Base-by-base conservation (phyloP, 2,888 invertebrate species). In the Brachypterus glaber region DNA sequence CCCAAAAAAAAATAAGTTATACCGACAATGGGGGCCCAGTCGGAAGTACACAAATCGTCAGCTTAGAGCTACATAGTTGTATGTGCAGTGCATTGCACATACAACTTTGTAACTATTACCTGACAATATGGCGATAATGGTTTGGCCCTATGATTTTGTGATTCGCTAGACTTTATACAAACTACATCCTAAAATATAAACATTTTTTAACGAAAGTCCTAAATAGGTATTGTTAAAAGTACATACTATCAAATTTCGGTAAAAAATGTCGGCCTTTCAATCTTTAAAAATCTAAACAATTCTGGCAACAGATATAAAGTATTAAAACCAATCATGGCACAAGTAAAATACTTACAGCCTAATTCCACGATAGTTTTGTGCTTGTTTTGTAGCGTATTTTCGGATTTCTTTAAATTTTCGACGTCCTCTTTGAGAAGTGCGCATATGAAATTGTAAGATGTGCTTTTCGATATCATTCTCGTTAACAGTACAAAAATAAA, bases 201-300 rank as follows among this genome's bases (percentile, higher is more conserved):
- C n/a, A n/a, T n/a, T n/a, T n/a, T n/a, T n/a, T n/a, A n/a, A n/a
- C n/a, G n/a, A n/a, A n/a, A n/a, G n/a, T n/a, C n/a, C n/a, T n/a
- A n/a, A n/a, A n/a, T n/a, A n/a, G n/a, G n/a, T n/a, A n/a, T n/a
- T n/a, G n/a, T n/a, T n/a, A n/a, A n/a, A n/a, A n/a, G n/a, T n/a
- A n/a, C n/a, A n/a, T n/a, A n/a, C 44, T 47, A 54, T 71, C 71
- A 86, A 50, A 89, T 77, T 71, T 91, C 90, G 0, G 85, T 86
- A 56, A 86, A 88, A 68, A 87, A 90, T 1, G 84, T 82, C 0
- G 81, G 81, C 55, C 91, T 66, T 59, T 85, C 83, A 51, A 92
- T 87, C 44, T 74, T 74, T 31, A 92, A 62, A 51, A 79, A 64
- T 32, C 77, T 69, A 64, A 91, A 92, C 17, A 87, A 71, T 50